These are phyloP conservation scores for Amazona vittata DNA, from an alignment of 2,113 vertebrate species.

Conservation along the genomic window DNA sequence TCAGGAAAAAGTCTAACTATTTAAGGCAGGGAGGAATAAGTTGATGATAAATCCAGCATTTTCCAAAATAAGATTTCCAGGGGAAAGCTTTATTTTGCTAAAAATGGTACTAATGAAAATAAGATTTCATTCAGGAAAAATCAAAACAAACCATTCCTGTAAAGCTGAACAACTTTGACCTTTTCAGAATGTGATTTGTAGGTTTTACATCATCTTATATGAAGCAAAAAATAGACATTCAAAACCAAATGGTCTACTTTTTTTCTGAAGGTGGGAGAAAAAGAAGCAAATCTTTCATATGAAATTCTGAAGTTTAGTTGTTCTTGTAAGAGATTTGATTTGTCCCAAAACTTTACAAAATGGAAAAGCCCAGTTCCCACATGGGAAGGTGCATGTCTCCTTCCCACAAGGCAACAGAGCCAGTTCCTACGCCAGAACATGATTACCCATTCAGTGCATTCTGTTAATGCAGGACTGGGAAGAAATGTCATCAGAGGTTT, in stretches of 20 bases:
- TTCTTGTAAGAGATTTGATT: background rate
- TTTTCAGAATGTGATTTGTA: background rate
- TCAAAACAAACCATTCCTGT: background rate
- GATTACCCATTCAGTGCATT: background rate
- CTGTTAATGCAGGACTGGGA: background rate
- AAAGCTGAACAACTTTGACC: background rate
- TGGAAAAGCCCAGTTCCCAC: background rate
- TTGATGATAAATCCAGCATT: background rate
- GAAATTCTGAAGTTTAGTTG: background rate
- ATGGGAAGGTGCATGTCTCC: background rate
- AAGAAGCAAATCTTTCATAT: background rate
- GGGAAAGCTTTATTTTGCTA: background rate
- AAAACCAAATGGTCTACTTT: background rate
- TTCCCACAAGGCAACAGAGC: background rate
- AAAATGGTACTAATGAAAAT: background rate
- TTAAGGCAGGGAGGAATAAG: background rate
- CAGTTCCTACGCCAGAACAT: background rate
- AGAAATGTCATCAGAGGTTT: background rate
- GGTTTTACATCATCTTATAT: background rate
- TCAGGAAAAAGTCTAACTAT: background rate
- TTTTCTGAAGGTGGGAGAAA: background rate
- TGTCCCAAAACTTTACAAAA: background rate
- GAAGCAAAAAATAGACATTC: background rate
- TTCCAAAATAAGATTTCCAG: background rate
- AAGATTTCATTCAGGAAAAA: background rate